A percentile compares a stretch with the other conserved stretches of the same genome.
Evolutionary conservation across 2,797 vertebrate species (phyloP).

Genomic region (Triplophysa yarkandensis): DNA sequence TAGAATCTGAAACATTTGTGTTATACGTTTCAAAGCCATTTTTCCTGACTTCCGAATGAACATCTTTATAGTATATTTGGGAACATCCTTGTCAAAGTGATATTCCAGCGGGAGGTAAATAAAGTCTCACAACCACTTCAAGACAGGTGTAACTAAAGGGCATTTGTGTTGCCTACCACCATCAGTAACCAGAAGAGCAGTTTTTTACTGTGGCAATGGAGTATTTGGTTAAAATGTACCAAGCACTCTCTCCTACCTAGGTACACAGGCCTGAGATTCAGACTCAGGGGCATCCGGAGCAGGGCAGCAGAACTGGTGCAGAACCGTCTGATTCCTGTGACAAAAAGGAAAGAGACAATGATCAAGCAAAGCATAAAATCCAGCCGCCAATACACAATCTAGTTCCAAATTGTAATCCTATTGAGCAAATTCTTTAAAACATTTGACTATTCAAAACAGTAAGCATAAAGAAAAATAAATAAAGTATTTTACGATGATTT

Average conservation of each 20-base stretch:
- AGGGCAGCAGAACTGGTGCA: slow-evolving; percentile 98
- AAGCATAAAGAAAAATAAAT: too few species aligned
- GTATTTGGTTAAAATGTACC: slow-evolving; percentile 14
- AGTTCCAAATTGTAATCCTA: too few species aligned
- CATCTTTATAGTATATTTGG: too few species aligned
- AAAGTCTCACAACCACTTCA: slow-evolving; percentile 75
- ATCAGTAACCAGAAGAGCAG: slow-evolving; percentile 55
- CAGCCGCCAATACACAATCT: too few species aligned
- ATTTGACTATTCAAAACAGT: too few species aligned
- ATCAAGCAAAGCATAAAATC: neutral
- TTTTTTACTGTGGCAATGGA: slow-evolving; percentile 12
- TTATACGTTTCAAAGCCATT: too few species aligned
- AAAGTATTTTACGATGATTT: too few species aligned
- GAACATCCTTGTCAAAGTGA: neutral
- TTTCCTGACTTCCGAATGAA: too few species aligned
- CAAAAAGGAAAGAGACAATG: slow-evolving; percentile 9
- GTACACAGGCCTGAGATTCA: slow-evolving; percentile 82
- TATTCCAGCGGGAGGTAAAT: neutral
- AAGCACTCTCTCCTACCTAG: slow-evolving; percentile 74
- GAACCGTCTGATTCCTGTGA: slow-evolving; percentile 92
- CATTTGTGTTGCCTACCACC: slow-evolving; percentile 65
- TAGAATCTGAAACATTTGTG: too few species aligned
- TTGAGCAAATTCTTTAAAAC: too few species aligned
- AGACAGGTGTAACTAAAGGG: slow-evolving; percentile 63
- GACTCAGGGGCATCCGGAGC: slow-evolving; percentile 90